Conservation (phyloP, 1,140 invertebrate species). For the Ganaspis sp. region DNA sequence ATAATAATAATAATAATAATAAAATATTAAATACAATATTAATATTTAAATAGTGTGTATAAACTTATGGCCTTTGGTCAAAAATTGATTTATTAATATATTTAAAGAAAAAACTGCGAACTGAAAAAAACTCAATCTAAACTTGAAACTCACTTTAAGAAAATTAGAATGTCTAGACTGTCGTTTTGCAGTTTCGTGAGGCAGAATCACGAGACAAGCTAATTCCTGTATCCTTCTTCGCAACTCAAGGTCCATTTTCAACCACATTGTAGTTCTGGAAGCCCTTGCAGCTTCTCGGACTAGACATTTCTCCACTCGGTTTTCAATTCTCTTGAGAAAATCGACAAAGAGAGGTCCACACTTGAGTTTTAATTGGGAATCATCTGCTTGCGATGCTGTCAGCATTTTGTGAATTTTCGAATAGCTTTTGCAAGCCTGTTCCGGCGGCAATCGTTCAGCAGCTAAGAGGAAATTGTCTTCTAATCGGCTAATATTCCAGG, state of each 20-base stretch:
- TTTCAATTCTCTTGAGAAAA: slow-evolving; percentile 72
- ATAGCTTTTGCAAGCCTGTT: slow-evolving; percentile 85
- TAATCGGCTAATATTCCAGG: slow-evolving; percentile 81
- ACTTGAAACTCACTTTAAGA: slow-evolving; percentile 60
- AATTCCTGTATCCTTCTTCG: slow-evolving; percentile 79
- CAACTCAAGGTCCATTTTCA: slow-evolving; percentile 80
- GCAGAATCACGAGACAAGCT: slow-evolving; percentile 77
- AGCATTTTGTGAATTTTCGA: slow-evolving; percentile 75
- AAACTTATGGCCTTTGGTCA: too few relatives aligned
- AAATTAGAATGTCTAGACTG: slow-evolving; percentile 71
- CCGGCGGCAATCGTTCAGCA: slow-evolving; percentile 80
- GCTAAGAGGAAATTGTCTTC: slow-evolving; percentile 82
- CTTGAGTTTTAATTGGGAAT: slow-evolving; percentile 64
- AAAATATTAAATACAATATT: too few relatives aligned
- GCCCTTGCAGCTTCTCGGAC: slow-evolving; percentile 80
- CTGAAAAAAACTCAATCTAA: too few relatives aligned
- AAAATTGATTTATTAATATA: too few relatives aligned
- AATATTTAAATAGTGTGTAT: too few relatives aligned
- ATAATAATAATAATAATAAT: too few relatives aligned
- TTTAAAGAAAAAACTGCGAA: too few relatives aligned
- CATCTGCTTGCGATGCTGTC: slow-evolving; percentile 54
- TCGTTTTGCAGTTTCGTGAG: slow-evolving; percentile 68
- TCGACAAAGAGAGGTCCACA: slow-evolving; percentile 75
- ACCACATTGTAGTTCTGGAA: slow-evolving; percentile 80
- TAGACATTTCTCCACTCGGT: slow-evolving; percentile 80